phyloP scores from a whole-genome alignment of 2,797 vertebrate species.

The Lepus townsendii region DNA sequence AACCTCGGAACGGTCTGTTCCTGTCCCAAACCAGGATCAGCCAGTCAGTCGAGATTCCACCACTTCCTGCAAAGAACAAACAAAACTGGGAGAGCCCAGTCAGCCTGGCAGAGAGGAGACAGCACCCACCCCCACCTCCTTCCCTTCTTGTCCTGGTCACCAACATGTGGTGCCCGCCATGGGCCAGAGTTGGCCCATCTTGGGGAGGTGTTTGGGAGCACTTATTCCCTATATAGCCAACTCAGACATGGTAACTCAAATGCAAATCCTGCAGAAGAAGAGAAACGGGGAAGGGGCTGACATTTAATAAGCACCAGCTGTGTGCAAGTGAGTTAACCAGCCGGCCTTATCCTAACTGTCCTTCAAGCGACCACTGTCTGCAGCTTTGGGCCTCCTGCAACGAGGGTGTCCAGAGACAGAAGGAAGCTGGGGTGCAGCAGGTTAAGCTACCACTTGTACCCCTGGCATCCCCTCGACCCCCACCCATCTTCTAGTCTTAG shows the following conservation, averaged over 20 bases:
- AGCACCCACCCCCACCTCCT: neutral
- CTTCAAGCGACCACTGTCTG: neutral
- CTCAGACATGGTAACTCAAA: neutral
- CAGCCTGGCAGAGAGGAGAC: neutral
- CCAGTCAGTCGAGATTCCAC: neutral
- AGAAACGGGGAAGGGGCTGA: neutral
- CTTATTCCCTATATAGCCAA: neutral
- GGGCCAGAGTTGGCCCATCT: neutral
- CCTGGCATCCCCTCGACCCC: too few relatives aligned
- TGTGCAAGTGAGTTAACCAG: neutral
- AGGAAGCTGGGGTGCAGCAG: neutral
- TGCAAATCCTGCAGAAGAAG: neutral
- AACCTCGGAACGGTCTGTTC: neutral
- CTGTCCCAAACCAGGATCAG: accelerated
- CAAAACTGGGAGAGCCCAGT: neutral
- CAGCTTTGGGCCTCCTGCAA: neutral
- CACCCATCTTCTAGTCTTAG: too few relatives aligned
- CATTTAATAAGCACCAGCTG: neutral
- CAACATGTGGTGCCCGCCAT: neutral
- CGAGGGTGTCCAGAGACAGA: neutral
- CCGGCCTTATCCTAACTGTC: neutral
- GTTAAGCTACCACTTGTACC: too few relatives aligned
- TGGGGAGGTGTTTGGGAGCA: too few relatives aligned
- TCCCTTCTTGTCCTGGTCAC: neutral
- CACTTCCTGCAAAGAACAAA: neutral